Evolutionary conservation across 2,113 vertebrate species (phyloP), one percentile per base, ranked within the genome.

Genomic region (Platycercus adscitus): DNA sequence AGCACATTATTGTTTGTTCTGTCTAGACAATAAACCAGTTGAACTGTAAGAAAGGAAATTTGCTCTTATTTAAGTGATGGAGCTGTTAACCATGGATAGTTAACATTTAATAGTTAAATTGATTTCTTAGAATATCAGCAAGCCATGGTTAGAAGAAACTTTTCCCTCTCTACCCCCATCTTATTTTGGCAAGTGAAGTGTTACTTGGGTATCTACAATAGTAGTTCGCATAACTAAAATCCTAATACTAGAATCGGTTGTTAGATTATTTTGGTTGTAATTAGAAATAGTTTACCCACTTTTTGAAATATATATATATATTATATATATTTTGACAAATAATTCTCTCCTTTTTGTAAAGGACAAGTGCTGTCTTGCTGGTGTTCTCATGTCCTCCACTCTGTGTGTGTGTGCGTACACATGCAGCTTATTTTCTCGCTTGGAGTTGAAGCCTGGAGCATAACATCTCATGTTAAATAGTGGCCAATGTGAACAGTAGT

Each of bases 61-160:
- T 96, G 44, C 53, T 95, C 29, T 70, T 84, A 49, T 44, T 72
- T 96, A 52, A 44, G 33, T 88, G 50, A 88, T 90, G 78, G 61
- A 28, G 79, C 25, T 95, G 11, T 96, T 46, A 46, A 46, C 19
- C 46, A 46, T 46, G 19, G 46, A 20, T 58, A 86, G 73, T 96
- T 95, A 96, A 86, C 55, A 37, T 96, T 93, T 94, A 95, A 90
- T 20, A 55, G 79, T 91, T 93, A 87, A 91, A 95, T 81, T 72
- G 56, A 93, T 85, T 94, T 97, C 92, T 93, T 88, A 87, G 50
- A 90, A 86, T 43, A 82, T 46, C 82, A 96, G 47, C 44, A 91
- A 93, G 41, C 82, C 49, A 10, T 72, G 76, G 66, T 94, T 93
- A 87, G 44, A 93, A 89, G 75, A 86, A 97, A 35, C 56, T 58